A percentile compares a stretch with the other conserved stretches of the same genome.
Evolutionary conservation across 2,888 invertebrate species (phyloP).

Genomic region (Coenonympha glycerion): DNA sequence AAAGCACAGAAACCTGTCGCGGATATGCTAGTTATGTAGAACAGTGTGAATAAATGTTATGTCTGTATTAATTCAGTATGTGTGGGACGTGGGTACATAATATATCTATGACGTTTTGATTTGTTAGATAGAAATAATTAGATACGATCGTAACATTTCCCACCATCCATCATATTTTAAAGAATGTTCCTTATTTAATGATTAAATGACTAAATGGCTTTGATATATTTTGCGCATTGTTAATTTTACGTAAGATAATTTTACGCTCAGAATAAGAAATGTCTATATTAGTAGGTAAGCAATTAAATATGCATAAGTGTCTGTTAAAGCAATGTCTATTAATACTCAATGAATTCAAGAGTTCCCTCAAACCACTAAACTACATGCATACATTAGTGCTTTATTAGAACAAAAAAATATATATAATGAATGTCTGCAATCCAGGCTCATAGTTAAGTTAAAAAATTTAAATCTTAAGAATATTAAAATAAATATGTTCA

Average conservation of each 20-base stretch:
- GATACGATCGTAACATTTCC: neutral
- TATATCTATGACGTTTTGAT: neutral
- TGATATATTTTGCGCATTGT: neutral
- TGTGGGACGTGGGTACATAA: neutral
- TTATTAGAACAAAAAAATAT: no score
- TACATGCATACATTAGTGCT: no score
- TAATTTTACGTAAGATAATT: no score
- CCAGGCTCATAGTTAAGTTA: no score
- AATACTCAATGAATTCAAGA: no score
- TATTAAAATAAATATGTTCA: neutral
- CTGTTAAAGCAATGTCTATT: no score
- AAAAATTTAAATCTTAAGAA: neutral
- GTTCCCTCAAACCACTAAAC: no score
- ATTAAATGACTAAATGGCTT: neutral
- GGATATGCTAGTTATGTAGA: neutral
- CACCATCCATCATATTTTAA: neutral
- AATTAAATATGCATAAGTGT: no score
- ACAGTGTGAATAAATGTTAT: neutral
- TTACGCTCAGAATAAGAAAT: no score
- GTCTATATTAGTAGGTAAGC: no score
- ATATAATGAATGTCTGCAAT: no score
- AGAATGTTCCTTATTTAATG: neutral
- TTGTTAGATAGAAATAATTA: neutral
- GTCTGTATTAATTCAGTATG: neutral
- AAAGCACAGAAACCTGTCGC: no score